Conservation (phyloP, 2,797 vertebrate species). For the Danio kyathit region DNA sequence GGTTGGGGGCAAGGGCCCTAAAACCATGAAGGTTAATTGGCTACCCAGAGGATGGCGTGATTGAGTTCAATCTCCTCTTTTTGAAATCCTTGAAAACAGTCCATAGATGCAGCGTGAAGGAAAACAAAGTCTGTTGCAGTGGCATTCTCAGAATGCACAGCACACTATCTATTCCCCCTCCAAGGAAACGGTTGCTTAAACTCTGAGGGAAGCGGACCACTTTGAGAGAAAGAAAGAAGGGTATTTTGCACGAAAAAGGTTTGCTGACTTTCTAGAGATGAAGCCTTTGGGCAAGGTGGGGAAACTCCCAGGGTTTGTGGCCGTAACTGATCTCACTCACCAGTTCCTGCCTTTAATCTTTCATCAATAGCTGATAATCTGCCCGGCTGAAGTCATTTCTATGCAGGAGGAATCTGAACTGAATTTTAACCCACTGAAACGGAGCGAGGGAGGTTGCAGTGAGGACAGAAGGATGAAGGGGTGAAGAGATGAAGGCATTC, state of each 20-base stretch:
- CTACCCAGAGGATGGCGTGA: slow-evolving; percentile 74
- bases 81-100: slow-evolving; percentile 49
- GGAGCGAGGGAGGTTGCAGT: slow-evolving; percentile 40
- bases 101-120: not conserved
- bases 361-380: slow-evolving; percentile 76
- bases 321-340: slow-evolving; percentile 27
- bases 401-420: slow-evolving; percentile 62
- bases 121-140: slow-evolving; percentile 31
- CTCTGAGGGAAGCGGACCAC: slow-evolving; percentile 35
- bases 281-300: slow-evolving; percentile 55
- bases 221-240: slow-evolving; percentile 30
- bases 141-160: slow-evolving; percentile 40
- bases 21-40: slow-evolving; percentile 90
- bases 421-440: slow-evolving; percentile 68
- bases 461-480: slow-evolving; percentile 62
- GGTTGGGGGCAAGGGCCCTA: slow-evolving; percentile 71
- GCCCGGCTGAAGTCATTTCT: slow-evolving; percentile 47
- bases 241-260: slow-evolving; percentile 61
- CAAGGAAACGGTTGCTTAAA: slow-evolving; percentile 37
- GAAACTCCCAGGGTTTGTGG: slow-evolving; percentile 42
- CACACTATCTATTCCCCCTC: slow-evolving; percentile 50
- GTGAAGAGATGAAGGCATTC: slow-evolving; percentile 22
- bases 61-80: slow-evolving; percentile 59
- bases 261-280: slow-evolving; percentile 47
- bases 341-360: slow-evolving; percentile 60